A percentile compares a stretch with the other conserved stretches of the same genome.
Conservation (phyloP, 1,140 invertebrate species). For the Zaprionus inermis region DNA sequence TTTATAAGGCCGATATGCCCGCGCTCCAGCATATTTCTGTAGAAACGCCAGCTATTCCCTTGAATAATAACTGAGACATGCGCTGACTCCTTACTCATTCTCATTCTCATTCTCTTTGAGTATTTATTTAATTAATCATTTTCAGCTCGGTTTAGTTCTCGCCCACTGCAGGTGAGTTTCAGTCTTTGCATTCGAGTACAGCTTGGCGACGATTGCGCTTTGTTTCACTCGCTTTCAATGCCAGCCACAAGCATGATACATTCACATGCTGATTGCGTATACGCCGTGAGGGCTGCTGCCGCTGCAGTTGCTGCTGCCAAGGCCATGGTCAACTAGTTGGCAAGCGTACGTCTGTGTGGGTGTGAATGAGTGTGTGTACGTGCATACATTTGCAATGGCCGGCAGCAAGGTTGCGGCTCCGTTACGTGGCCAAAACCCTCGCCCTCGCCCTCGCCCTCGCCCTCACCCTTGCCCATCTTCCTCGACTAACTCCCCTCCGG, state of each 20-base stretch:
- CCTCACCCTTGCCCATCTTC: too few relatives aligned
- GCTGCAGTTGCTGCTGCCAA: conserved; percentile 35
- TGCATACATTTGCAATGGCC: conserved; percentile 8
- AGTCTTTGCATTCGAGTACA: conserved; percentile 21
- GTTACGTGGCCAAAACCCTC: conserved; percentile 4
- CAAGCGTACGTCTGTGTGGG: not conserved
- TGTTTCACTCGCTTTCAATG: conserved; percentile 29
- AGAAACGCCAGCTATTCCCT: not conserved
- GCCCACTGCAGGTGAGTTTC: not conserved
- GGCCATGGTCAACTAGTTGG: conserved; percentile 40
- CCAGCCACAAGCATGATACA: conserved; percentile 7
- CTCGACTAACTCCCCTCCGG: not conserved
- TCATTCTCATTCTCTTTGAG: too few relatives aligned
- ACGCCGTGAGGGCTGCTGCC: conserved; percentile 43
- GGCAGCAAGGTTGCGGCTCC: conserved; percentile 12
- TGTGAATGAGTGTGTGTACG: conserved; percentile 5
- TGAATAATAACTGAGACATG: too few relatives aligned
- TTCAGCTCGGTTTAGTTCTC: not conserved
- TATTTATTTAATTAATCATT: not conserved
- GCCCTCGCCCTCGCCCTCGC: not conserved
- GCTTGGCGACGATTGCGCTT: conserved; percentile 29
- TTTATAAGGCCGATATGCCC: too few relatives aligned
- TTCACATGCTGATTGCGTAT: conserved; percentile 48
- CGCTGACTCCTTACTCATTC: not conserved
- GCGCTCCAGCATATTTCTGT: not conserved